phyloP scores from a whole-genome alignment of 2,113 vertebrate species.

The Tachycineta bicolor region DNA sequence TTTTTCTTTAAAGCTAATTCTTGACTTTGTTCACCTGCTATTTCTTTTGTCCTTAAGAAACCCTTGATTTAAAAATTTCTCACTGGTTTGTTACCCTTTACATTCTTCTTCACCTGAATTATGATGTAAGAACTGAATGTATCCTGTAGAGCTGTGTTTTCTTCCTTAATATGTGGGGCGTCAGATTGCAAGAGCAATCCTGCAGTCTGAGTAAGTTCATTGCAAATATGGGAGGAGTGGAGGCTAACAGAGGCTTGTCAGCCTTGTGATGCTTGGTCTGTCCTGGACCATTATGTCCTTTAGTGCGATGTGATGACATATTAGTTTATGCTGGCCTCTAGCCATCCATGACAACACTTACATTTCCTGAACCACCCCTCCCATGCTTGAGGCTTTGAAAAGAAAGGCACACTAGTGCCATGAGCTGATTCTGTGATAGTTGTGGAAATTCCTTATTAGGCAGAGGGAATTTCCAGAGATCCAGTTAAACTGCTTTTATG shows the following conservation, averaged over 20 bases:
- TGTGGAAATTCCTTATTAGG: conserved; percentile 1
- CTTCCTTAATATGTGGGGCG: background rate
- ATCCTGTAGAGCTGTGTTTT: background rate
- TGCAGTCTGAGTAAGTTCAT: background rate
- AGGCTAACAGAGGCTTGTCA: background rate
- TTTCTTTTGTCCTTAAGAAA: conserved; percentile 46
- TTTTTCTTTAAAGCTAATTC: conserved; percentile 41
- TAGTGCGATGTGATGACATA: background rate
- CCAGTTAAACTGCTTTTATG: background rate
- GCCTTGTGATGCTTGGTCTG: background rate
- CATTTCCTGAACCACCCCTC: background rate
- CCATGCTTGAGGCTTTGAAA: conserved; percentile 1
- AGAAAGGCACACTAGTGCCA: background rate
- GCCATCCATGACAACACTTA: background rate
- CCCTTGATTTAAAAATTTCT: conserved; percentile 6
- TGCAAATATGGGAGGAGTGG: background rate
- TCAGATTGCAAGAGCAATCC: background rate
- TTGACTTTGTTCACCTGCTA: conserved; percentile 7
- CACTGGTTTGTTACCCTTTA: background rate
- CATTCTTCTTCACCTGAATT: background rate
- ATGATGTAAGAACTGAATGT: background rate
- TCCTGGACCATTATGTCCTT: background rate
- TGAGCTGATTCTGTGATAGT: background rate
- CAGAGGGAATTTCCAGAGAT: conserved; percentile 30
- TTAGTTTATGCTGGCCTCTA: background rate